Conservation (phyloP, 2,888 invertebrate species). For the Hirudinaria manillensis region DNA sequence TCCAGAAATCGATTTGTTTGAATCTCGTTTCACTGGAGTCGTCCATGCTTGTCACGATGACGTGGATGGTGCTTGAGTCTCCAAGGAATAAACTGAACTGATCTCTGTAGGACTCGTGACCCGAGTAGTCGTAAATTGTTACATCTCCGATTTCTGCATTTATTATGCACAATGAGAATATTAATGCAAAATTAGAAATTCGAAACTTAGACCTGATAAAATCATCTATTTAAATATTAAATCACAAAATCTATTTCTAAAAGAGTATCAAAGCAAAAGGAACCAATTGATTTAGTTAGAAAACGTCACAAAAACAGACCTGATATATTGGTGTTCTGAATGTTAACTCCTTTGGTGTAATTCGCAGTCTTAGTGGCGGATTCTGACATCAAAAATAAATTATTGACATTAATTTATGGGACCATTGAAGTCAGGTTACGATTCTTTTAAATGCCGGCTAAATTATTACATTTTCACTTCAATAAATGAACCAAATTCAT, state of each 20-base stretch:
- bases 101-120: constrained; percentile 65
- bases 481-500: background rate
- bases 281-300: too few relatives aligned
- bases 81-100: constrained; percentile 70
- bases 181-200: background rate
- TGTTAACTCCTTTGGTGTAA: constrained; percentile 64
- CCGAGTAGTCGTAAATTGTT: constrained; percentile 71
- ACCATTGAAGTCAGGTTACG: too few relatives aligned
- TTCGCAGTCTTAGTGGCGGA: constrained; percentile 37
- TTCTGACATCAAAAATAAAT: too few relatives aligned
- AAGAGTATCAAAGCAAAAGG: too few relatives aligned
- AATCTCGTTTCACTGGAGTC: constrained; percentile 65
- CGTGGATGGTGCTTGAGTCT: constrained; percentile 61
- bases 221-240: too few relatives aligned
- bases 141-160: constrained; percentile 61
- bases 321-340: constrained; percentile 60
- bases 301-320: constrained; percentile 46
- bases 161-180: background rate
- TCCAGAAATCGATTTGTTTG: constrained; percentile 64
- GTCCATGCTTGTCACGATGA: constrained; percentile 65
- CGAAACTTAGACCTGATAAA: background rate
- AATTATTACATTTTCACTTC: too few relatives aligned
- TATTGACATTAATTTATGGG: too few relatives aligned
- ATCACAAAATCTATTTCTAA: too few relatives aligned
- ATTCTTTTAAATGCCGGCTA: too few relatives aligned